phyloP scores from a whole-genome alignment of 1,140 invertebrate species.

The Meloidogyne floridensis region DNA sequence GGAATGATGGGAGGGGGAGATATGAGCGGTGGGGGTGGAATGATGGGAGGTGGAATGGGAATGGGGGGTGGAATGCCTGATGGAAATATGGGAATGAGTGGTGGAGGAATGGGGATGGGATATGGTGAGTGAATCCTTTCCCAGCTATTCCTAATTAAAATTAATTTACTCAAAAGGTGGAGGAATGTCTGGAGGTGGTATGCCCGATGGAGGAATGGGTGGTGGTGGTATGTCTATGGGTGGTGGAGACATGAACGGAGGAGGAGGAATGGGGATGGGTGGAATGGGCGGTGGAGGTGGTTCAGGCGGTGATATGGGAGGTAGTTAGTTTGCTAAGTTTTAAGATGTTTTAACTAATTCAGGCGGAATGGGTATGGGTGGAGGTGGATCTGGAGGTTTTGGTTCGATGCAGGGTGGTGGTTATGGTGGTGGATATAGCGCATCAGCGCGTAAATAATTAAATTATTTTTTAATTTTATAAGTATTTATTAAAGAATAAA shows the following conservation, averaged over 20 bases:
- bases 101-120: neutral
- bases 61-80: conserved; percentile 13
- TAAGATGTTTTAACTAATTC: neutral
- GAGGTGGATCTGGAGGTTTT: conserved; percentile 12
- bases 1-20: conserved; percentile 24
- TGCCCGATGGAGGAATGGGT: neutral
- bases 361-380: conserved; percentile 23
- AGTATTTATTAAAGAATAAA: neutral
- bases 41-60: conserved; percentile 18
- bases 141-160: too few relatives aligned
- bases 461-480: conserved; percentile 12
- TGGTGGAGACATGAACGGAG: conserved; percentile 14
- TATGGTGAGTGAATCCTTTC: too few relatives aligned
- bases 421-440: conserved; percentile 8
- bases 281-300: conserved; percentile 21
- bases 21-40: conserved; percentile 26
- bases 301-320: conserved; percentile 12
- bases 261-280: conserved; percentile 13
- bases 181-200: conserved; percentile 15
- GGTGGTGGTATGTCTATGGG: conserved; percentile 10
- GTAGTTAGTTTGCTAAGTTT: neutral
- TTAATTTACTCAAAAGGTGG: neutral
- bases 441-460: conserved; percentile 16
- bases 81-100: conserved; percentile 17
- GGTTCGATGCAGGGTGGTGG: conserved; percentile 7